Percentiles rank a stretch among this genome's conserved stretches.
Evolutionary conservation across 1,140 invertebrate species (phyloP).

Genomic region (Leptinotarsa defecta): DNA sequence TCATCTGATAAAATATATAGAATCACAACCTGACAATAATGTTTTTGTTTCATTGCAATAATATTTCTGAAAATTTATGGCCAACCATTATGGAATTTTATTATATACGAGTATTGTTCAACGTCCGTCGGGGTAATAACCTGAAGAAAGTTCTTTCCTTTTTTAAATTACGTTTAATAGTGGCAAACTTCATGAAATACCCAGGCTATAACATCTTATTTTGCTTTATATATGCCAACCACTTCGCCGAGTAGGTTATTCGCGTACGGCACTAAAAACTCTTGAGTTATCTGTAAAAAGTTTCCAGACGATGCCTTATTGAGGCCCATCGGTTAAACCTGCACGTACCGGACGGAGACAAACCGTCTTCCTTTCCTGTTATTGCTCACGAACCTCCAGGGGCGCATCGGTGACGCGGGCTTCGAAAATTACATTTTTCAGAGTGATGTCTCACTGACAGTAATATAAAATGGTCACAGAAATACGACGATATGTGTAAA

Average conservation of each 20-base stretch:
- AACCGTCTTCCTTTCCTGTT: conserved; percentile 7
- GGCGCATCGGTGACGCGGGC: neutral
- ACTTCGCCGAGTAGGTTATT: neutral
- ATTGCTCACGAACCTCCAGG: conserved; percentile 4
- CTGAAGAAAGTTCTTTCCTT: no score
- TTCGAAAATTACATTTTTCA: neutral
- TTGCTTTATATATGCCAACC: neutral
- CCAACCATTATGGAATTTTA: no score
- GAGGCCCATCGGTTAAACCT: neutral
- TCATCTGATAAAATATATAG: no score
- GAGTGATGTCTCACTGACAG: no score
- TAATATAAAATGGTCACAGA: no score
- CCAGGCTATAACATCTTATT: neutral
- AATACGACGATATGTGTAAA: no score
- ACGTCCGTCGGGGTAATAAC: no score
- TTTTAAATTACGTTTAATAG: no score
- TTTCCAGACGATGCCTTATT: conserved; percentile 5
- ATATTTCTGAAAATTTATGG: no score
- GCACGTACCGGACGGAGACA: conserved; percentile 7
- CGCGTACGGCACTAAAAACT: neutral
- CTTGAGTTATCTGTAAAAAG: conserved; percentile 5
- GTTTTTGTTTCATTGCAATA: no score
- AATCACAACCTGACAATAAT: no score
- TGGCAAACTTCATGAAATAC: neutral
- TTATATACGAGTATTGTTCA: no score